A percentile compares a stretch with the other conserved stretches of the same genome.
Evolutionary conservation across 1,140 invertebrate species (phyloP).

Genomic region (Oedothorax gibbosus): DNA sequence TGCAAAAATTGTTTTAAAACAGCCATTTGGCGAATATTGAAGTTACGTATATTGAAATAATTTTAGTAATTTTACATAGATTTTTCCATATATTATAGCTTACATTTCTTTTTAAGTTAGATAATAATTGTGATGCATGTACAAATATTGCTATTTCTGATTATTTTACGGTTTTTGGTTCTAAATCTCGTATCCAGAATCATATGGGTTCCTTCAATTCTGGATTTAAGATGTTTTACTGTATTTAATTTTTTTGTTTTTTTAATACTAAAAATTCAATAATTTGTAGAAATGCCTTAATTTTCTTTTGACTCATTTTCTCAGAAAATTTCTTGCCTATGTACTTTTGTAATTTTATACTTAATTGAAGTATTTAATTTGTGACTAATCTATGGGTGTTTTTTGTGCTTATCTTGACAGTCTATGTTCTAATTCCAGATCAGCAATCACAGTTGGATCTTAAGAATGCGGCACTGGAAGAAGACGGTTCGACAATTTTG

Average conservation of each 20-base stretch:
- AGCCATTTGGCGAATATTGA: too few relatives aligned
- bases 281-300: not conserved
- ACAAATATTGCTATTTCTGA: too few relatives aligned
- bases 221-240: not conserved
- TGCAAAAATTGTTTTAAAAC: too few relatives aligned
- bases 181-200: too few relatives aligned
- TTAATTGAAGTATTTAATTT: not conserved
- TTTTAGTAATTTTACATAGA: too few relatives aligned
- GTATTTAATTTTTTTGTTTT: not conserved
- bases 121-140: too few relatives aligned
- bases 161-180: too few relatives aligned
- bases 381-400: not conserved
- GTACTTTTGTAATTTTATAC: not conserved
- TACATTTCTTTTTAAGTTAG: too few relatives aligned
- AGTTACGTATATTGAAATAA: too few relatives aligned
- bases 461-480: slow-evolving; percentile 59
- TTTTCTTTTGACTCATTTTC: not conserved
- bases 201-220: not conserved
- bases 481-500: slow-evolving; percentile 65
- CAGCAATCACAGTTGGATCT: slow-evolving; percentile 24
- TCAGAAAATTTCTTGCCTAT: not conserved
- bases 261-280: not conserved
- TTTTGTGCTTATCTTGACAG: too few relatives aligned
- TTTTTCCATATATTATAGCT: too few relatives aligned
- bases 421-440: slow-evolving; percentile 5